Evolutionary conservation across 2,113 vertebrate species (phyloP), one percentile per base, ranked within the genome.

Genomic region (Cricetomys ansorgei): DNA sequence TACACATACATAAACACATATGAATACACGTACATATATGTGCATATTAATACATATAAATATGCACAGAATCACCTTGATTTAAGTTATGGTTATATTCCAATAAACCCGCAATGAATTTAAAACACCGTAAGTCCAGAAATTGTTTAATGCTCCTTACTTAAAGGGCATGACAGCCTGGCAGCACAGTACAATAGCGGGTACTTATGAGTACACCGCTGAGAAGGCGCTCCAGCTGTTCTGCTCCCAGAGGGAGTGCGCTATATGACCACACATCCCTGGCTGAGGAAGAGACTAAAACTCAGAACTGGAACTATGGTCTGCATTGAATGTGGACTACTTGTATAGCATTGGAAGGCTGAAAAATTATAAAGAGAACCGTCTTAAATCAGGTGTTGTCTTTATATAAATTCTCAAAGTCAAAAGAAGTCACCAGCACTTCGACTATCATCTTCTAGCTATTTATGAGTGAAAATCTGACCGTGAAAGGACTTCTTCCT

Each of bases 191-290:
- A 29, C 50, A 23, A 37, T 50, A 23, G 19, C 34, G 12, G 55
- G 4, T 40, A 10, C 27, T 72, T 0, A 6, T 21, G 50, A 62
- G 3, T 17, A 2, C 31, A 25, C 31, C 25, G 53, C 40, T 31
- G 40, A 37, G 29, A 17, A 69, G 23, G 5, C 16, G 23, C 25
- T 67, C 5, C 17, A 3, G 6, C 48, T 59, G 55, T 17, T 53
- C 37, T 34, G 21, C 10, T 19, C 6, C 43, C n/a, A 83, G 53
- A 62, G n/a, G 1, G 5, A 16, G 7, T 48, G 34, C 37, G 31
- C n/a, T n/a, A 53, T 85, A 12, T 0, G 5, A 37, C 16, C 65
- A 27, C 0, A 0, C 19, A n/a, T 10, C 37, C 55, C 19, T 45
- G 62, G 5, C 12, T 29, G 7, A 37, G 59, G 15, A 48, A 75